Conservation (phyloP, 1,140 invertebrate species). For the Mesaphorura yosii region DNA sequence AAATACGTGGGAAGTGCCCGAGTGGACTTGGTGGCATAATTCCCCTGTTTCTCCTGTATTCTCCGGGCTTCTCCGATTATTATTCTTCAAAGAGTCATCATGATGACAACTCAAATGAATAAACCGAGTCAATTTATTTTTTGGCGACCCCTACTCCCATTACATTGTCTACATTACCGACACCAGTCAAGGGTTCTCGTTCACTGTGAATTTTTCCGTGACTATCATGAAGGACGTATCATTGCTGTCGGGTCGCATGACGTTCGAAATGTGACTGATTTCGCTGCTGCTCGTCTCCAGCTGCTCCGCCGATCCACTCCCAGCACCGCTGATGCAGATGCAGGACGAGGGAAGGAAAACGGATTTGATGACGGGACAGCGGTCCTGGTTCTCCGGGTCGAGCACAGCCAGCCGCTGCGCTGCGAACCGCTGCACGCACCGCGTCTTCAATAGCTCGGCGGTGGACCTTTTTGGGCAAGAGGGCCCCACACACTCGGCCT, state of each 20-base stretch:
- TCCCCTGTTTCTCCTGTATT: too few relatives aligned
- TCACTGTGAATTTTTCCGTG: slow-evolving; percentile 18
- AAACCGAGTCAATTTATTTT: too few relatives aligned
- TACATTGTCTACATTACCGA: too few relatives aligned
- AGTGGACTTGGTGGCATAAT: too few relatives aligned
- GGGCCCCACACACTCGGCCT: background rate
- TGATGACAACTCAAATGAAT: too few relatives aligned
- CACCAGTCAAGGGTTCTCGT: slow-evolving; percentile 19
- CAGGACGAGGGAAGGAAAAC: slow-evolving; percentile 29
- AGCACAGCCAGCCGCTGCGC: slow-evolving; percentile 27
- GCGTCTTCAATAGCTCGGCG: slow-evolving; percentile 6
- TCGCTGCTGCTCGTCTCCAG: background rate
- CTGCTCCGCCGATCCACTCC: background rate
- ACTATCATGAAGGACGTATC: slow-evolving; percentile 16
- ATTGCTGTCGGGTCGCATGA: background rate
- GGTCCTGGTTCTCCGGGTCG: slow-evolving; percentile 25
- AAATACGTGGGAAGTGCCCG: too few relatives aligned
- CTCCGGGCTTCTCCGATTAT: too few relatives aligned
- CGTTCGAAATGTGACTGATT: background rate
- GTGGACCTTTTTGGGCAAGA: background rate
- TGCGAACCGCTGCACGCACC: slow-evolving; percentile 30
- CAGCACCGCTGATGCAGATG: slow-evolving; percentile 16
- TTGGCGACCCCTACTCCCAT: too few relatives aligned
- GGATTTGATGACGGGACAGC: slow-evolving; percentile 26
- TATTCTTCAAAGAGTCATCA: too few relatives aligned